Evolutionary conservation across 2,113 vertebrate genomes (phyloP).

Genomic region (Hylia prasina): DNA sequence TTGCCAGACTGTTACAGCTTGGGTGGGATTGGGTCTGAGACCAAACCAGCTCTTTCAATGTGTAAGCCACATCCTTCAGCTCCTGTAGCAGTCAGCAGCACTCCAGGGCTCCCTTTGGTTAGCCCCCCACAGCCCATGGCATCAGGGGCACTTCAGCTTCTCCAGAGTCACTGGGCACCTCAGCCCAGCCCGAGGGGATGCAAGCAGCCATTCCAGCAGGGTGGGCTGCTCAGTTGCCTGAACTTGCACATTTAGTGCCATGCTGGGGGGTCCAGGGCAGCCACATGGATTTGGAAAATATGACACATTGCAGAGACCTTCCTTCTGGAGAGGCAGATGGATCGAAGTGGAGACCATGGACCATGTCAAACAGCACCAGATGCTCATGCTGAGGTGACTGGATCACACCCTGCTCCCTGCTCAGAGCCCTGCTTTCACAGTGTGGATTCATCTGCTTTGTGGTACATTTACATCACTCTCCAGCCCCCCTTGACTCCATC

Average conservation of each 20-base stretch:
- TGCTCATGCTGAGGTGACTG: not conserved
- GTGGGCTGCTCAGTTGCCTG: not conserved
- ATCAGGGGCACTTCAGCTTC: not conserved
- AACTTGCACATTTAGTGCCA: not conserved
- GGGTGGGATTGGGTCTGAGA: not conserved
- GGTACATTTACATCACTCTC: not conserved
- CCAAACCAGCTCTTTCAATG: not conserved
- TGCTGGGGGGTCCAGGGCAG: not conserved
- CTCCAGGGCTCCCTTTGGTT: not conserved
- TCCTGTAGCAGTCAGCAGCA: not conserved
- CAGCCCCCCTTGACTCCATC: not conserved
- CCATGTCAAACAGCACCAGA: not conserved
- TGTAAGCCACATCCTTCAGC: not conserved
- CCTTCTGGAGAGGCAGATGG: not conserved
- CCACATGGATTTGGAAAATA: not conserved
- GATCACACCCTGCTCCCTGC: not conserved
- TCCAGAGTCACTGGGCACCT: not conserved
- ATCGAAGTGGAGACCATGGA: not conserved
- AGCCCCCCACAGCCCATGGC: not conserved
- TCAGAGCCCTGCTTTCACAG: not conserved
- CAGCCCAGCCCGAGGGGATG: rapidly evolving
- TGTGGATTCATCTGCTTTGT: not conserved
- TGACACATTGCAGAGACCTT: not conserved
- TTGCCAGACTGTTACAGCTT: constrained; percentile 2
- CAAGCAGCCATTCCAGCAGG: not conserved